A percentile compares a stretch with the other conserved stretches of the same genome.
Conservation (phyloP, 2,888 invertebrate species). For the Acrobasis suavella region DNA sequence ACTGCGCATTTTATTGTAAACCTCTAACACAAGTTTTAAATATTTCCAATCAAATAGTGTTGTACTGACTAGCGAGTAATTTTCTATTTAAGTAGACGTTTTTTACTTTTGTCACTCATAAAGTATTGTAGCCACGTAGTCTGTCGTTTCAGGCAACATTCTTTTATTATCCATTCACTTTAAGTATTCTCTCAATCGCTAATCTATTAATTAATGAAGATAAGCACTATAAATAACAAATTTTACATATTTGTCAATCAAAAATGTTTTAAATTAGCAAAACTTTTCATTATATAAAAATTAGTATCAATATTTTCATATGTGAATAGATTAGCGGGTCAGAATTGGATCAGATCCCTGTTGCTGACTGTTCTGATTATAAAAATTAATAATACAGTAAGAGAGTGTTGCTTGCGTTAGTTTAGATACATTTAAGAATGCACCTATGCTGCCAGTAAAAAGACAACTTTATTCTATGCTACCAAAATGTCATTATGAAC, state of each 20-base stretch:
- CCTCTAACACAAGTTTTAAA: slow-evolving; percentile 33
- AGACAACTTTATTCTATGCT: not conserved
- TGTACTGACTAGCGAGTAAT: slow-evolving; percentile 66
- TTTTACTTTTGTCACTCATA: slow-evolving; percentile 34
- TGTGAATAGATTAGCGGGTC: not conserved
- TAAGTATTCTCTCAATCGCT: not conserved
- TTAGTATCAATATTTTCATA: not conserved
- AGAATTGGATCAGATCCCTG: not conserved
- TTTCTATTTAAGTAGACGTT: slow-evolving; percentile 49
- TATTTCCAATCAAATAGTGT: slow-evolving; percentile 48
- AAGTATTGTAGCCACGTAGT: slow-evolving; percentile 34
- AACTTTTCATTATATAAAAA: not conserved
- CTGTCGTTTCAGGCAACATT: slow-evolving; percentile 24
- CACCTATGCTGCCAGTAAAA: slow-evolving; percentile 1
- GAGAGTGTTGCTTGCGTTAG: slow-evolving; percentile 8
- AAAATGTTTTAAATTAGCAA: not conserved
- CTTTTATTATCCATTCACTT: slow-evolving; percentile 9
- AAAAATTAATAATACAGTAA: not conserved
- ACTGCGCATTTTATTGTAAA: slow-evolving; percentile 24
- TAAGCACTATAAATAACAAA: not conserved
- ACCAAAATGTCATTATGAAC: no score
- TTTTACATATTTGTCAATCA: not conserved
- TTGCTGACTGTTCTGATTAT: no score
- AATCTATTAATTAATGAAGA: not conserved
- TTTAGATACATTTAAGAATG: slow-evolving; percentile 7